Conservation (phyloP, 2,888 invertebrate species). For the Drosophila peninsularis region DNA sequence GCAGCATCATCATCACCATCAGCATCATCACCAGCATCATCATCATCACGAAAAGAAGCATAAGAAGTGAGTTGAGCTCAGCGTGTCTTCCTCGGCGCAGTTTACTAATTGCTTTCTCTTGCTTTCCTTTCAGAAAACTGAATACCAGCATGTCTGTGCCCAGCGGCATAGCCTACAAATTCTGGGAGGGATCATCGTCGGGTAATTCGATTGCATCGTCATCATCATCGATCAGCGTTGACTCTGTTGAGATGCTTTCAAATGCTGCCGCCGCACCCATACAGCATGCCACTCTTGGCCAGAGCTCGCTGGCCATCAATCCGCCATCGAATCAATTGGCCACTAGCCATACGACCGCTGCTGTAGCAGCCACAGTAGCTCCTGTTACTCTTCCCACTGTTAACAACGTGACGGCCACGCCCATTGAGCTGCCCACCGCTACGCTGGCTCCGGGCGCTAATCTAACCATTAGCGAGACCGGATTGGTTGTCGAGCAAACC, state of each 20-base stretch:
- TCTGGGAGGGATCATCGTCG: constrained; percentile 59
- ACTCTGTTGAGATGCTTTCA: constrained; percentile 74
- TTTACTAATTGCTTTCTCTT: not conserved
- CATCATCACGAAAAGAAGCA: constrained; percentile 77
- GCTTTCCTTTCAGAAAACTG: constrained; percentile 66
- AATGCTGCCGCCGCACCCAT: constrained; percentile 41
- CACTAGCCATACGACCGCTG: constrained; percentile 10
- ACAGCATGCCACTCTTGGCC: constrained; percentile 41
- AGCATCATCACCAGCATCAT: constrained; percentile 19
- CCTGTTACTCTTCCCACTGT: constrained; percentile 31
- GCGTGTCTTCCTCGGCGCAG: too few relatives aligned
- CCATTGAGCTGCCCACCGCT: constrained; percentile 69
- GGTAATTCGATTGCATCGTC: constrained; percentile 82
- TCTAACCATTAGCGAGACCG: constrained; percentile 77
- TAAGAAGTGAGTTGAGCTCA: constrained; percentile 64
- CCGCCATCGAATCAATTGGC: constrained; percentile 31
- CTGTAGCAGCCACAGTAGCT: constrained; percentile 20
- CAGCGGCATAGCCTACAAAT: constrained; percentile 51
- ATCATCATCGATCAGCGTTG: constrained; percentile 78
- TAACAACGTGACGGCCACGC: constrained; percentile 41
- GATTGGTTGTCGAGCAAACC: constrained; percentile 83
- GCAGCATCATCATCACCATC: not conserved
- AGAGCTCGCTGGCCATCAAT: constrained; percentile 29
- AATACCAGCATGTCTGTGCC: constrained; percentile 52
- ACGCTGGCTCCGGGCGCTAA: constrained; percentile 68